These are phyloP conservation scores for Drosophila grimshawi DNA, from an alignment of 1,140 invertebrate species.

Conservation along the genomic window DNA sequence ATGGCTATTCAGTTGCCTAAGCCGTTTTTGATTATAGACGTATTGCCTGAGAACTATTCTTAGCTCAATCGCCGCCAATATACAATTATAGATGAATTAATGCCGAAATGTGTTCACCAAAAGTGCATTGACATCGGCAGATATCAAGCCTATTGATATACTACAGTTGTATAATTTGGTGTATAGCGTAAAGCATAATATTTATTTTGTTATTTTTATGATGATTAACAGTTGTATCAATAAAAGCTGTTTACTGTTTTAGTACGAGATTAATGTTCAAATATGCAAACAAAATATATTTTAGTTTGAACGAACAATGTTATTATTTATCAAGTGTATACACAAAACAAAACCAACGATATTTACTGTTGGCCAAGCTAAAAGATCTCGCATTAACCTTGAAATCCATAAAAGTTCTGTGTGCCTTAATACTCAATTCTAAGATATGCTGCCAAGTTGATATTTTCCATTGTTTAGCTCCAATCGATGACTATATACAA, in stretches of 20 bases:
- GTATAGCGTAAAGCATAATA: background rate
- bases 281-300: background rate
- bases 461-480: background rate
- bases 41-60: no score
- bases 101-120: no score
- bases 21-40: no score
- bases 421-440: no score
- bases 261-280: constrained; percentile 1
- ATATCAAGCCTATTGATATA: no score
- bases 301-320: background rate
- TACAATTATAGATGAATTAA: no score
- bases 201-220: background rate
- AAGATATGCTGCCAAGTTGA: background rate
- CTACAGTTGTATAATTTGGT: no score
- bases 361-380: no score
- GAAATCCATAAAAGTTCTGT: background rate
- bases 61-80: no score
- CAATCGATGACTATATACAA: background rate
- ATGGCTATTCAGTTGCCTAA: no score
- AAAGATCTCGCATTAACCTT: background rate
- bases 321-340: background rate
- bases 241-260: background rate
- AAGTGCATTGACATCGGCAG: no score
- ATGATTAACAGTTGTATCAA: constrained; percentile 31
- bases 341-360: background rate